Percentiles rank a stretch among this genome's conserved stretches.
Conservation (phyloP, 2,797 vertebrate species). For the Paratrypauchen microcephalus region DNA sequence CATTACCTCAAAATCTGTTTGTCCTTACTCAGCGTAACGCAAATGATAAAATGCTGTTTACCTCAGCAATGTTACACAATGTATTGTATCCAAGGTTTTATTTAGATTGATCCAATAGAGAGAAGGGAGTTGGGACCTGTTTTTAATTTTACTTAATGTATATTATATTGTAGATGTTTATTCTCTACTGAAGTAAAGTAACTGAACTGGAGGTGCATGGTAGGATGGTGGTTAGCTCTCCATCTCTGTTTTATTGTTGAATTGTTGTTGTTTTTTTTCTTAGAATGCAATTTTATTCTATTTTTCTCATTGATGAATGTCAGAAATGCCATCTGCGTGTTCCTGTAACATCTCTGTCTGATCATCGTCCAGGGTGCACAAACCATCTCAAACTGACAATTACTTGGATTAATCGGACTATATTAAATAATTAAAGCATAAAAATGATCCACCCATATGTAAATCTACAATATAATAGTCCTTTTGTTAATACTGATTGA, state of each 20-base stretch:
- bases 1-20: constrained; percentile 31
- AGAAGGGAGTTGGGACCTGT: not conserved
- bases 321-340: not conserved
- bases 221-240: not conserved
- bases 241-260: not conserved
- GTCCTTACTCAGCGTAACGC: constrained; percentile 14
- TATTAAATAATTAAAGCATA: not conserved
- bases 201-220: not conserved
- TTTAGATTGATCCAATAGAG: not conserved
- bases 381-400: not conserved
- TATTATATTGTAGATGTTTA: not conserved
- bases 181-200: not conserved
- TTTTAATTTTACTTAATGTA: not conserved
- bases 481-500: too few species aligned
- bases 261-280: not conserved
- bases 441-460: not conserved
- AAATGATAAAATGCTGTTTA: constrained; percentile 17
- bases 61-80: constrained; percentile 6
- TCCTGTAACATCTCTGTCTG: not conserved
- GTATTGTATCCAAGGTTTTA: constrained; percentile 1
- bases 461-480: not conserved
- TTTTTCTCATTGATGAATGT: not conserved
- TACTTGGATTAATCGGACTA: not conserved
- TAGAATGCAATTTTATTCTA: not conserved
- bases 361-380: not conserved